phyloP scores from a whole-genome alignment of 2,888 invertebrate species.

The Drosophila meridionalis region DNA sequence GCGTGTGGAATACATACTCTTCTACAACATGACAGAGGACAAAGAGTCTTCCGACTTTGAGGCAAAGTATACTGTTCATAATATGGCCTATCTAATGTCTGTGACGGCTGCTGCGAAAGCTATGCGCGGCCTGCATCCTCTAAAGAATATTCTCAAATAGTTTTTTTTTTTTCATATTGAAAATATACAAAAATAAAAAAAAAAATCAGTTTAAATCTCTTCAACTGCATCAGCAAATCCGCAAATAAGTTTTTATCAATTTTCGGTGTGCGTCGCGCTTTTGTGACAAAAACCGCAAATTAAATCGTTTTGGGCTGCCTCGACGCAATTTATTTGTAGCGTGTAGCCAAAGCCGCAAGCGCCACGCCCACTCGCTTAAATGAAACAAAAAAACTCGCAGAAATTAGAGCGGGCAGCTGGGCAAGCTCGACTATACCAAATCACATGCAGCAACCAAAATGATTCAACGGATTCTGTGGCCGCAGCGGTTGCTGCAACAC shows the following conservation, averaged over 20 bases:
- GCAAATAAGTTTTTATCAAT: slow-evolving; percentile 65
- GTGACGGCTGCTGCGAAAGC: neutral
- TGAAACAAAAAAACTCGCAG: slow-evolving; percentile 5
- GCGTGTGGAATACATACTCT: slow-evolving; percentile 7
- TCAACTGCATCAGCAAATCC: slow-evolving; percentile 23
- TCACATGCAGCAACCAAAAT: slow-evolving; percentile 73
- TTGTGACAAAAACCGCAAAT: slow-evolving; percentile 75
- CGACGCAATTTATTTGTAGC: slow-evolving; percentile 67
- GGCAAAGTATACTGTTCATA: neutral
- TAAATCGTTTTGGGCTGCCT: slow-evolving; percentile 73
- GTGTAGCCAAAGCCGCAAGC: slow-evolving; percentile 59
- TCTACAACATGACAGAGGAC: neutral
- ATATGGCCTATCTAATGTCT: slow-evolving; percentile 8
- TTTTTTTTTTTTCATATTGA: neutral
- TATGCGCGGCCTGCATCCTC: neutral
- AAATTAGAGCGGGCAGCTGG: slow-evolving; percentile 58
- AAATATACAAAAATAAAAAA: neutral
- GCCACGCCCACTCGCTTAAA: slow-evolving; percentile 23
- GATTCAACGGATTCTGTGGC: slow-evolving; percentile 76
- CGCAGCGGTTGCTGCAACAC: slow-evolving; percentile 44
- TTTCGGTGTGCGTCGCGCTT: slow-evolving; percentile 42
- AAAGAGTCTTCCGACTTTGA: neutral
- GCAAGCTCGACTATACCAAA: slow-evolving; percentile 48
- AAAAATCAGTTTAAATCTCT: slow-evolving; percentile 1
- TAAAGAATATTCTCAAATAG: slow-evolving; percentile 3